Evolutionary conservation across 2,797 vertebrate genomes (phyloP).

Genomic region (Bradypodion ventrale): DNA sequence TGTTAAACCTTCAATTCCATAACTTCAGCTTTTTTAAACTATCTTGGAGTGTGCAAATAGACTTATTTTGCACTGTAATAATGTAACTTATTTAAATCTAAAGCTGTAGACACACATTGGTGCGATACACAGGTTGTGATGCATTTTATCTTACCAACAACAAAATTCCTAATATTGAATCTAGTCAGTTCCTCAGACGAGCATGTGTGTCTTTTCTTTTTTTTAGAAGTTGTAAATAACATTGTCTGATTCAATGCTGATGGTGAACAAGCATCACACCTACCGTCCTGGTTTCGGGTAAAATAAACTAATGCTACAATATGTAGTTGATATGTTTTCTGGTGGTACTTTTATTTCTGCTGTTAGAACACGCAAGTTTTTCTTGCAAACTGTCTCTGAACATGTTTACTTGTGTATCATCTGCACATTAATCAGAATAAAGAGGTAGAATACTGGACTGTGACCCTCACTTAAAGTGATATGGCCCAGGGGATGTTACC

Average conservation of each 20-base stretch:
- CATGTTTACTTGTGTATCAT: neutral
- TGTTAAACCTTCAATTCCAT: constrained; percentile 71
- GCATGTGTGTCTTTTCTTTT: constrained; percentile 76
- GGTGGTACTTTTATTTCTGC: constrained; percentile 60
- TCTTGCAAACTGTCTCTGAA: neutral
- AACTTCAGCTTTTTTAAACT: constrained; percentile 62
- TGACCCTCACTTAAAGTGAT: neutral
- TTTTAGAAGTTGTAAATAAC: constrained; percentile 78
- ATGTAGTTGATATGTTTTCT: constrained; percentile 55
- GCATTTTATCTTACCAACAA: constrained; percentile 71
- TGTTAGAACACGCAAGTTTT: neutral
- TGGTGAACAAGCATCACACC: constrained; percentile 72
- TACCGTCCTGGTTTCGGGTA: constrained; percentile 78
- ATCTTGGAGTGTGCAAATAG: constrained; percentile 73
- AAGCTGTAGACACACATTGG: constrained; percentile 79
- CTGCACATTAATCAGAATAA: too few species aligned
- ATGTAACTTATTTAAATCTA: constrained; percentile 82
- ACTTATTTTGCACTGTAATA: constrained; percentile 76
- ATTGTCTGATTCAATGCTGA: constrained; percentile 75
- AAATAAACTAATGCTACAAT: constrained; percentile 82
- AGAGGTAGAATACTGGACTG: neutral
- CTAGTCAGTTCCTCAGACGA: constrained; percentile 59
- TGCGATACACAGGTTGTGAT: constrained; percentile 78
- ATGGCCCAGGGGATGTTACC: neutral
- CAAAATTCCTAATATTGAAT: constrained; percentile 23